phyloP scores from a whole-genome alignment of 2,888 invertebrate genomes.

The Melanostoma scalare region DNA sequence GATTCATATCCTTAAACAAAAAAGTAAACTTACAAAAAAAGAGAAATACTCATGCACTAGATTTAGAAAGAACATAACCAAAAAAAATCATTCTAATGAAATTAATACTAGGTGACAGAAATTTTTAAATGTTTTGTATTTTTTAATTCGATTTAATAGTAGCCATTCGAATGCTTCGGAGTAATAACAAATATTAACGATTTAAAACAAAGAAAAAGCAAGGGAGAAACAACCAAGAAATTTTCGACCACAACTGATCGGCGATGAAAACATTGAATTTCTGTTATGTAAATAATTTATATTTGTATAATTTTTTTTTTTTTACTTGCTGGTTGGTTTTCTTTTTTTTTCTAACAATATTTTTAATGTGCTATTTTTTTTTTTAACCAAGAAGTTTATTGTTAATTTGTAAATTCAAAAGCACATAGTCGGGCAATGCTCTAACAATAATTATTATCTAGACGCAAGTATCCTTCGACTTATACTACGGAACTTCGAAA shows the following conservation, averaged over 20 bases:
- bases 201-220: constrained; percentile 50
- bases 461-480: constrained; percentile 42
- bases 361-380: constrained; percentile 56
- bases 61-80: constrained; percentile 40
- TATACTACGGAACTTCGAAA: not conserved
- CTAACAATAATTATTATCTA: constrained; percentile 6
- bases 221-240: constrained; percentile 44
- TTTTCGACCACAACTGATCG: not conserved
- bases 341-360: constrained; percentile 54
- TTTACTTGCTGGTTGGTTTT: constrained; percentile 67
- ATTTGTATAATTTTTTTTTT: constrained; percentile 54
- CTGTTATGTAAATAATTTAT: constrained; percentile 61
- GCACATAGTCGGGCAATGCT: not conserved
- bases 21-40: constrained; percentile 26
- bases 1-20: constrained; percentile 37
- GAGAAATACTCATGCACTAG: constrained; percentile 58
- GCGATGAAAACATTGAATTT: constrained; percentile 9
- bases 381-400: constrained; percentile 16
- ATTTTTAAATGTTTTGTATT: constrained; percentile 16
- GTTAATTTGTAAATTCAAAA: not conserved
- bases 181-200: constrained; percentile 48
- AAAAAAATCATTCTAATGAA: constrained; percentile 23
- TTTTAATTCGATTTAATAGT: constrained; percentile 10
- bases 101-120: constrained; percentile 62
- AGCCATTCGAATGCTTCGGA: constrained; percentile 56